Conservation (phyloP, 64 coral and sea anemone genomes). For the Actinia tenebrosa region DNA sequence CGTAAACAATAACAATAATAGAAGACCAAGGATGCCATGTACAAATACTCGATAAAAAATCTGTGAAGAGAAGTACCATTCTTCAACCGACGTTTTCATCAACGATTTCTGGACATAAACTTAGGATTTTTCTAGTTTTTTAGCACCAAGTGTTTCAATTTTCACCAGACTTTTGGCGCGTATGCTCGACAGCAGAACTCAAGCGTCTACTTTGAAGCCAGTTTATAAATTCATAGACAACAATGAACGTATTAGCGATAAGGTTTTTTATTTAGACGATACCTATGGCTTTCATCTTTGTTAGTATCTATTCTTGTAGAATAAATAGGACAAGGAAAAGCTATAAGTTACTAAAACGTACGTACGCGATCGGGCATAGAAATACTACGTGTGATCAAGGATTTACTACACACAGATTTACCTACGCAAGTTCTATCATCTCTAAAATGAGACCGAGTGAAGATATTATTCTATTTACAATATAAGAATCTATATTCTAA, state of each 20-base stretch:
- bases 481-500: background rate
- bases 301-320: background rate
- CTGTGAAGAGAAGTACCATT: background rate
- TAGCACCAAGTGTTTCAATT: background rate
- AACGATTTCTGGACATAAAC: background rate
- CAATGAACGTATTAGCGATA: background rate
- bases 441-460: slow-evolving; percentile 2
- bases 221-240: slow-evolving; percentile 1
- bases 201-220: background rate
- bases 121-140: background rate
- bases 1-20: background rate
- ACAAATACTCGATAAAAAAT: background rate
- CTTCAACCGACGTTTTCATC: background rate
- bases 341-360: background rate
- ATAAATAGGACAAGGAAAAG: background rate
- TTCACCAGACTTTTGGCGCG: background rate
- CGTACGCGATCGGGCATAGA: background rate
- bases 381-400: background rate
- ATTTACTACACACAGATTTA: background rate
- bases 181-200: background rate
- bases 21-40: background rate
- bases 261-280: slow-evolving; percentile 3
- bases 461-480: background rate
- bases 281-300: background rate
- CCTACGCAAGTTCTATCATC: background rate